Evolutionary conservation across 2,113 vertebrate species (phyloP).

Genomic region (Chaenocephalus aceratus): DNA sequence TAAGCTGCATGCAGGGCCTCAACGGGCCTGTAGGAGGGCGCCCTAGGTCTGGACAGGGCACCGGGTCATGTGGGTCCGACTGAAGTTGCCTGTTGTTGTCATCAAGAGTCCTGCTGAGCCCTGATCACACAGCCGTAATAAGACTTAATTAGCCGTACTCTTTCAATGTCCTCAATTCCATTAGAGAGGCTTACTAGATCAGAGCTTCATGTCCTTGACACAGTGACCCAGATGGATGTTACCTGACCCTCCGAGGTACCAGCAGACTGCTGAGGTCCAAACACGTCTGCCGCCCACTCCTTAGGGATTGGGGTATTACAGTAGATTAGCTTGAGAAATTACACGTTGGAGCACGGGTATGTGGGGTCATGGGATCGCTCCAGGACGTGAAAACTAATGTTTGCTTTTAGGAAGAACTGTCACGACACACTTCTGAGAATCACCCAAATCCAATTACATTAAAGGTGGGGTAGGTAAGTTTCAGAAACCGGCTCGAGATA

Average conservation of each 20-base stretch:
- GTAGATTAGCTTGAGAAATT: constrained; percentile 72
- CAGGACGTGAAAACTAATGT: constrained; percentile 61
- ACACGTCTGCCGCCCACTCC: constrained; percentile 54
- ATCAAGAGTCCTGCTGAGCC: constrained; percentile 63
- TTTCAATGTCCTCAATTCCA: constrained; percentile 68
- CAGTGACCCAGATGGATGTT: constrained; percentile 71
- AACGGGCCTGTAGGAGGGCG: constrained; percentile 29
- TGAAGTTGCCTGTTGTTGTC: constrained; percentile 48
- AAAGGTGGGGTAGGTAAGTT: no score
- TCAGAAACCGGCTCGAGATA: no score
- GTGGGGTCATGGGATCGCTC: constrained; percentile 64
- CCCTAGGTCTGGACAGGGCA: constrained; percentile 37
- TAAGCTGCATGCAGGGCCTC: constrained; percentile 58
- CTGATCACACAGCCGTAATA: constrained; percentile 59
- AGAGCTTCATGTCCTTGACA: constrained; percentile 68
- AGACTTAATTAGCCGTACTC: constrained; percentile 69
- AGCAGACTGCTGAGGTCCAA: constrained; percentile 38
- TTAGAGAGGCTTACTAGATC: constrained; percentile 72
- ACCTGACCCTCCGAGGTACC: constrained; percentile 59
- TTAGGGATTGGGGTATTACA: constrained; percentile 67
- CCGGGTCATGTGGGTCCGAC: constrained; percentile 45
- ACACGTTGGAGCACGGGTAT: constrained; percentile 46
- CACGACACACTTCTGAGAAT: constrained; percentile 68
- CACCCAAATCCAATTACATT: constrained; percentile 74
- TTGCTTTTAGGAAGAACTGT: constrained; percentile 58